Evolutionary conservation across 2,888 invertebrate species (phyloP).

Genomic region (Andrena praecox): DNA sequence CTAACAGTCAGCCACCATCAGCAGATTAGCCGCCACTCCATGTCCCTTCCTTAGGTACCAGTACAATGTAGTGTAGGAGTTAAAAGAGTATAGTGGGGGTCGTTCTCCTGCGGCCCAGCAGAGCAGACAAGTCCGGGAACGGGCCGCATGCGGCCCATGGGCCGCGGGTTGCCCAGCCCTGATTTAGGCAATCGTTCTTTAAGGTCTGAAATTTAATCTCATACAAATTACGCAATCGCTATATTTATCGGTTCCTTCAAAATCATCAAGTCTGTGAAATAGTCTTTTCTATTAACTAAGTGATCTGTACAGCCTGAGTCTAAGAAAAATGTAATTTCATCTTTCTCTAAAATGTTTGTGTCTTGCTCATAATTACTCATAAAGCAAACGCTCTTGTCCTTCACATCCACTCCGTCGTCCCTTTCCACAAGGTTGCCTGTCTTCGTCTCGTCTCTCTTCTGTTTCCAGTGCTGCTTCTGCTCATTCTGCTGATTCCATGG

Average conservation of each 20-base stretch:
- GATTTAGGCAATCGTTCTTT: constrained; percentile 7
- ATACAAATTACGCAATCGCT: constrained; percentile 24
- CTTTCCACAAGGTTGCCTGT: constrained; percentile 1
- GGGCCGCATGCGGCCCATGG: too few species aligned
- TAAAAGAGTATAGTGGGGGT: too few species aligned
- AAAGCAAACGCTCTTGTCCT: neutral
- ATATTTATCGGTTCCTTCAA: constrained; percentile 21
- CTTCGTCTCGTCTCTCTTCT: neutral
- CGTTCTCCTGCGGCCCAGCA: too few species aligned
- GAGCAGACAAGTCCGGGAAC: too few species aligned
- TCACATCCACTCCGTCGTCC: neutral
- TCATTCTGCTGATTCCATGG: neutral
- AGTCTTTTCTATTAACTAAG: constrained; percentile 15
- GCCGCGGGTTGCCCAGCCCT: too few species aligned
- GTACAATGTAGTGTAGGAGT: too few species aligned
- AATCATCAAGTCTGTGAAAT: constrained; percentile 13
- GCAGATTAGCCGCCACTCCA: too few species aligned
- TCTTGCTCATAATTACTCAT: neutral
- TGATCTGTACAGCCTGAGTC: constrained; percentile 40
- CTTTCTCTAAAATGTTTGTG: neutral
- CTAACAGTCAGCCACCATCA: too few species aligned
- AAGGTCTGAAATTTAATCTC: constrained; percentile 8
- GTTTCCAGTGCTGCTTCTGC: neutral
- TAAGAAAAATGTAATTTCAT: constrained; percentile 13
- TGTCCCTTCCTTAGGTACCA: too few species aligned